phyloP scores from a whole-genome alignment of 2,113 vertebrate species.

The Seriola quinqueradiata region DNA sequence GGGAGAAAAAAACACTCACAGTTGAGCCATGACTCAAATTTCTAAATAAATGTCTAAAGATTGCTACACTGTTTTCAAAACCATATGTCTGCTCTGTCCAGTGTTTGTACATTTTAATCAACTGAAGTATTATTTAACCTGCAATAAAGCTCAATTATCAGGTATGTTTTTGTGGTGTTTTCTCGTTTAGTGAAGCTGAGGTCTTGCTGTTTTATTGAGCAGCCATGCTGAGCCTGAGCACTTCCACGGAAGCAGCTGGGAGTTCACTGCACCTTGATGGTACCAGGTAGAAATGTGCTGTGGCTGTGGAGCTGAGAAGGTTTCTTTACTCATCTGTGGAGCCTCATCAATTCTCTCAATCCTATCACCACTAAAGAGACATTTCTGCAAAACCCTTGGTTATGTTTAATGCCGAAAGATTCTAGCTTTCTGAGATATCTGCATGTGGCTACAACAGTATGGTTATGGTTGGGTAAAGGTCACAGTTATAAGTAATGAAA shows the following conservation, averaged over 20 bases:
- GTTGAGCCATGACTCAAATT: too few relatives aligned
- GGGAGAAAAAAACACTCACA: too few relatives aligned
- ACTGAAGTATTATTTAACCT: neutral
- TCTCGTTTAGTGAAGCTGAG: neutral
- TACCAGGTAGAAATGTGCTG: neutral
- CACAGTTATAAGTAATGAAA: neutral
- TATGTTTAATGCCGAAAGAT: neutral
- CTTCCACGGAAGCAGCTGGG: neutral
- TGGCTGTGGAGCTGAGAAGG: neutral
- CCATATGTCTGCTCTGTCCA: neutral
- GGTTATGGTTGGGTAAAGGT: neutral
- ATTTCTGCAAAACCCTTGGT: neutral
- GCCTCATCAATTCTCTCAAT: neutral
- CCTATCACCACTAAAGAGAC: too few relatives aligned
- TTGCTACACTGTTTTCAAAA: neutral
- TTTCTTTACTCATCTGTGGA: neutral
- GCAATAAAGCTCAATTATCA: neutral
- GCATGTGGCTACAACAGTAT: neutral
- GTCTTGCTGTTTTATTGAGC: conserved; percentile 42
- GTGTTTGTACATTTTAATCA: neutral
- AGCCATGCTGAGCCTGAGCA: conserved; percentile 14
- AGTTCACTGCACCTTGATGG: neutral
- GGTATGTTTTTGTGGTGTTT: conserved; percentile 30
- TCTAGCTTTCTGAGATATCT: neutral
- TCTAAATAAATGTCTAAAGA: too few relatives aligned